Evolutionary conservation across 2,888 invertebrate species (phyloP), one percentile per base, ranked within the genome.

Genomic region (Maniola hyperantus): DNA sequence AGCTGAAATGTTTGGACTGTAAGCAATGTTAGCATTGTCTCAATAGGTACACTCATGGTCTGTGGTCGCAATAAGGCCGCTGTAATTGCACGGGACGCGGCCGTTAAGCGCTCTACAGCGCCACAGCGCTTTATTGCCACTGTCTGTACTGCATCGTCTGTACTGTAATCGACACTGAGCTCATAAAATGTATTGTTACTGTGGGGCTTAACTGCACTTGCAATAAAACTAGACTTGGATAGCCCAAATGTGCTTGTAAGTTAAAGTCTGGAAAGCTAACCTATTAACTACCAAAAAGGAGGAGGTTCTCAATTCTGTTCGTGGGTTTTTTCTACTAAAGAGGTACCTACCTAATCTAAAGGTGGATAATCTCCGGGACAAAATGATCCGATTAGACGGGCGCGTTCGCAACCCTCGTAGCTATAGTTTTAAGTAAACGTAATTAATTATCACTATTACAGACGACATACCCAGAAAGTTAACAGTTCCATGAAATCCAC

Each of bases 61-160:
- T n/a, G 54, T 55, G 54, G 54, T 55, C 34, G 44, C 54, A 63
- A 46, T 33, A 54, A 54, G 63, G 54, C 63, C 54, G 63, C 63
- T 44, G 61, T 54, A 54, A 63, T 54, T 54, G 54, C 44, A 15
- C 44, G 1, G 53, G 18, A 36, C 62, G 62, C 51, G 53, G 51
- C 13, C 63, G 4, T 53, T 54, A 63, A 54, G 48, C 64, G 48
- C 55, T 46, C 13, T 51, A 33, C 26, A 33, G 51, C 33, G 51
- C 48, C 57, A 48, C 57, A 57, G 39, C 57, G 57, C 57, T 42
- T 39, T 58, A 58, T 13, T 20, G 42, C 57, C 33, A 15, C 34
- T 8, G 54, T 34, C 34, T 6, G 36, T 11, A 55, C 54, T 34
- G 54, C 34, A 55, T 39, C 26, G 26, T 26, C 26, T 4, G 26